phyloP scores from a whole-genome alignment of 2,113 vertebrate genomes.

The Brienomyrus brachyistius region DNA sequence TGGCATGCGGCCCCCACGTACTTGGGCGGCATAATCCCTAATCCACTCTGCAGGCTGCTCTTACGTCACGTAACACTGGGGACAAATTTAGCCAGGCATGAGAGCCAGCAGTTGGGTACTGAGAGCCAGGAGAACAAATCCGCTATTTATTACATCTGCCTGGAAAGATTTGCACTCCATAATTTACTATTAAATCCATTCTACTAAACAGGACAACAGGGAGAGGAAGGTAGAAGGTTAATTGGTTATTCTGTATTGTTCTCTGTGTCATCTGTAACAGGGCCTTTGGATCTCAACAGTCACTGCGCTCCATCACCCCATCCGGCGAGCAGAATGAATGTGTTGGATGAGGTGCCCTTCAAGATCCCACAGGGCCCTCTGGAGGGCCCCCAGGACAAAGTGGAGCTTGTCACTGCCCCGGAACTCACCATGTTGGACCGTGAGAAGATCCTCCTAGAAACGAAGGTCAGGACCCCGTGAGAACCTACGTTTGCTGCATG shows the following conservation, averaged over 20 bases:
- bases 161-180: not conserved
- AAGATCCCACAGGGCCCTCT: constrained; percentile 46
- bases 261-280: not conserved
- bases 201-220: not conserved
- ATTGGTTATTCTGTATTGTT: not conserved
- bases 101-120: not conserved
- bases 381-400: constrained; percentile 38
- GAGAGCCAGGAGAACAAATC: not conserved
- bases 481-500: not conserved
- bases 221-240: not conserved
- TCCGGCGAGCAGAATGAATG: constrained; percentile 54
- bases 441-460: constrained; percentile 62
- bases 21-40: not conserved
- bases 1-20: not conserved
- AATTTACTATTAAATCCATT: not conserved
- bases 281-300: not conserved
- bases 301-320: not conserved
- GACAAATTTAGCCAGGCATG: not conserved
- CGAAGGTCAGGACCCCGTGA: constrained; percentile 66
- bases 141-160: not conserved
- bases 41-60: not conserved
- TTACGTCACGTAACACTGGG: not conserved
- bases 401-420: constrained; percentile 31
- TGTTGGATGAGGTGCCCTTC: constrained; percentile 79
- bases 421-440: constrained; percentile 60